Evolutionary conservation across 2,113 vertebrate species (phyloP), one percentile per base, ranked within the genome.

Genomic region (Picathartes gymnocephalus): DNA sequence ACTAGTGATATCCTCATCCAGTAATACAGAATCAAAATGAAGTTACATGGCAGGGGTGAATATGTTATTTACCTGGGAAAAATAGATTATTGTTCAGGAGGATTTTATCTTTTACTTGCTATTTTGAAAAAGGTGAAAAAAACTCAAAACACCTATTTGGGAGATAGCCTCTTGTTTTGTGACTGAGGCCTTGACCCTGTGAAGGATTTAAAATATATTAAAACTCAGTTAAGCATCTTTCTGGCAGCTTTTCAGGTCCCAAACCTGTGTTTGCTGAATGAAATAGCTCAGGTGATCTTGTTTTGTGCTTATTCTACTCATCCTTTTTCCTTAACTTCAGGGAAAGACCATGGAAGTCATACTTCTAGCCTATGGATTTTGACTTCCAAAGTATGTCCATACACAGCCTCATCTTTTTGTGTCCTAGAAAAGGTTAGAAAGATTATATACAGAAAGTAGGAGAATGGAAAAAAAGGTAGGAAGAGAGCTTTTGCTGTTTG

Each of bases 11-110:
- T 81, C 82, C 57, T 86, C 31, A 8, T 86, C 45, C 80, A 94
- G 90, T 94, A 74, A 93, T 93, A 92, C 72, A 79, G 72, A 77
- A 88, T 86, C 61, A 84, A 96, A 96, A 95, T 95, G 77, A 94
- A 95, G 80, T 90, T 93, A 90, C 57, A 50, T 86, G 69, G 60
- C 31, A 71, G 65, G 8, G 18, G 31, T 87, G 87, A 91, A 62
- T 91, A 44, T 37, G 86, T 92, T 94, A 88, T 94, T 95, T 97
- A 81, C 73, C 89, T 88, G 48, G 71, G 35, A 94, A 94, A 56
- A 93, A 94, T 51, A 83, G 85, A 83, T 93, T 93, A 93, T 92
- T 93, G 56, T 81, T 94, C 57, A 57, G 85, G 65, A 90, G 68
- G 72, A 84, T 96, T 96, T 94, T 95, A 88, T 92, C 88, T 93